phyloP scores from a whole-genome alignment of 30 jellyfish, hydroid and myxozoan genomes.

The Chironex yamaguchii region DNA sequence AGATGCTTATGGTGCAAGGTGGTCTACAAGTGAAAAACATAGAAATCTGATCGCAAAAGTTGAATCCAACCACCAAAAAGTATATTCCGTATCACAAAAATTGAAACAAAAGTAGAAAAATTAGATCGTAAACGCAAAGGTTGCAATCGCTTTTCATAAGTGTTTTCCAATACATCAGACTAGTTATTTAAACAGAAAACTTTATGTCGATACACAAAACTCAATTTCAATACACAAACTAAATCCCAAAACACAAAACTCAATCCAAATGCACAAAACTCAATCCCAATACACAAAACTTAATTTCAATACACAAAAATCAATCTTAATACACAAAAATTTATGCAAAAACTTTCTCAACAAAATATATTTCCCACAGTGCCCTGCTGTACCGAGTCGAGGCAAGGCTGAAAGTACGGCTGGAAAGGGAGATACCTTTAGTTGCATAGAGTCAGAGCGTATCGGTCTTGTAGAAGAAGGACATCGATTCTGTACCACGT shows the following conservation, averaged over 20 bases:
- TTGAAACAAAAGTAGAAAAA: constrained; percentile 2
- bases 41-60: too few species aligned
- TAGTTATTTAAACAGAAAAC: constrained; percentile 19
- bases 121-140: constrained; percentile 11
- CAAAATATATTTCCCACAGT: constrained; percentile 9
- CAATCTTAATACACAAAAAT: background rate
- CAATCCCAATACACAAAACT: too few species aligned
- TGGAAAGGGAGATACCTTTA: constrained; percentile 47
- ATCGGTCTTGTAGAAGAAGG: constrained; percentile 49
- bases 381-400: constrained; percentile 53
- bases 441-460: constrained; percentile 51
- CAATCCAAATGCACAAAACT: too few species aligned
- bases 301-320: background rate
- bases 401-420: constrained; percentile 61
- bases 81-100: constrained; percentile 6
- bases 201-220: constrained; percentile 6
- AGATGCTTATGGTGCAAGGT: too few species aligned
- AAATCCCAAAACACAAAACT: too few species aligned
- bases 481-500: constrained; percentile 60
- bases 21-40: too few species aligned
- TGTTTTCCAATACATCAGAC: constrained; percentile 21
- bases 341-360: constrained; percentile 1
- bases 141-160: constrained; percentile 15
- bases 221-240: too few species aligned
- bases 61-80: too few species aligned